Percentiles rank a stretch among this genome's conserved stretches.
These are phyloP conservation scores for Jacana jacana DNA, from an alignment of 2,113 vertebrate genomes.

Conservation along the genomic window DNA sequence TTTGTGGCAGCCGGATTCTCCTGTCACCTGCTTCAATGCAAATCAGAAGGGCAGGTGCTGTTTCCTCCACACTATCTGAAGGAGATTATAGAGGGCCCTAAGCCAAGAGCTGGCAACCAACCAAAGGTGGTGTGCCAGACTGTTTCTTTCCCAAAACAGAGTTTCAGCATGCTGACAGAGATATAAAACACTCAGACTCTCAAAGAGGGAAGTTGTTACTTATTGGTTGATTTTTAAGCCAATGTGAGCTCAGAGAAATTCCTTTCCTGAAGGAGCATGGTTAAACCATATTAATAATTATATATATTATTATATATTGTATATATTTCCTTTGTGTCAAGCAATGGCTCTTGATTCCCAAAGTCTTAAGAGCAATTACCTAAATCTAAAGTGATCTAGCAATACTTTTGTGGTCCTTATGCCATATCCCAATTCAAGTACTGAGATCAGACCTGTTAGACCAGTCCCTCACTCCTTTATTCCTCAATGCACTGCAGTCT, in stretches of 20 bases:
- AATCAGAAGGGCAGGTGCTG: background rate
- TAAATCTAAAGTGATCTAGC: background rate
- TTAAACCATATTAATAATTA: background rate
- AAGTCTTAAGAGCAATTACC: background rate
- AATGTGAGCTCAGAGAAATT: background rate
- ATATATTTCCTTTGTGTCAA: background rate
- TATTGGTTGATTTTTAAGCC: background rate
- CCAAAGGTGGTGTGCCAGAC: background rate
- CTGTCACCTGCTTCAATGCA: background rate
- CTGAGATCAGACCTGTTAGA: background rate
- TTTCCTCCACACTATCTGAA: background rate
- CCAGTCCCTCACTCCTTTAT: background rate
- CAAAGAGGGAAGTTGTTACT: background rate
- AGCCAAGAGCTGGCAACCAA: background rate
- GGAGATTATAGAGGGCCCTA: background rate
- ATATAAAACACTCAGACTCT: background rate
- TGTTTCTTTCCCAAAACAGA: background rate
- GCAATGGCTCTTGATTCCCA: background rate
- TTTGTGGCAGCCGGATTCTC: background rate
- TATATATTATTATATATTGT: too few relatives aligned
- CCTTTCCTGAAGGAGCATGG: background rate
- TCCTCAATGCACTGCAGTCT: background rate
- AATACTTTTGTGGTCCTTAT: background rate
- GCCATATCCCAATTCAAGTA: background rate
- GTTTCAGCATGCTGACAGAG: background rate